Evolutionary conservation across 2,797 vertebrate genomes (phyloP).

Genomic region (Potorous gilbertii): DNA sequence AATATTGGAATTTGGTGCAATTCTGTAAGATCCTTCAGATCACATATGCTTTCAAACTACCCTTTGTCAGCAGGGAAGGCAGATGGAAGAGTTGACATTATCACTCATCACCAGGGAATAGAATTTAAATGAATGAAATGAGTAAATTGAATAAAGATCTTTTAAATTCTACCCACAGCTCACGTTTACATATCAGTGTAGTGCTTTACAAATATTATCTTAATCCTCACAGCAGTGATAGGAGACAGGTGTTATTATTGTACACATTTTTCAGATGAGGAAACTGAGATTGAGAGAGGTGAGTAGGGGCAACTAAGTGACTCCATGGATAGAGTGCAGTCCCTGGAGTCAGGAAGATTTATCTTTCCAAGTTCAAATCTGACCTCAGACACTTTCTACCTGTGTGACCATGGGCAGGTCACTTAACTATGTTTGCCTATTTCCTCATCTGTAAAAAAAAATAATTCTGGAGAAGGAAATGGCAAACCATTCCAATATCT

Average conservation of each 20-base stretch:
- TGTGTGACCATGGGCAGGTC: not conserved
- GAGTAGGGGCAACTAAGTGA: not conserved
- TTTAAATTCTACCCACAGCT: not conserved
- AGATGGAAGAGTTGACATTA: constrained; percentile 21
- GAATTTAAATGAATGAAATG: constrained; percentile 36
- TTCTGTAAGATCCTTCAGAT: not conserved
- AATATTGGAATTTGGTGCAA: not conserved
- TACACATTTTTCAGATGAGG: not conserved
- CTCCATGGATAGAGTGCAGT: not conserved
- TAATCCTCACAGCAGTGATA: not conserved
- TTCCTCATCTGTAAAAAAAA: not conserved
- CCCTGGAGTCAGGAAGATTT: not conserved
- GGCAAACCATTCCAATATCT: not conserved
- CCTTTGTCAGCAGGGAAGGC: constrained; percentile 33
- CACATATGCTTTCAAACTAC: constrained; percentile 39
- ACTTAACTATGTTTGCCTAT: not conserved
- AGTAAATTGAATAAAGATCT: constrained; percentile 9
- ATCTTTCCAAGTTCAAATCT: not conserved
- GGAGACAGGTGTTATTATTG: not conserved
- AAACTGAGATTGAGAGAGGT: not conserved
- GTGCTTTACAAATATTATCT: not conserved
- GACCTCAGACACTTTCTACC: not conserved
- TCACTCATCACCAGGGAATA: constrained; percentile 33
- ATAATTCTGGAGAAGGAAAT: no score
- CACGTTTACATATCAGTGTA: not conserved